Percentiles rank a stretch among this genome's conserved stretches.
Conservation (phyloP, 1,140 invertebrate genomes). For the Drosophila pseudoananassae region DNA sequence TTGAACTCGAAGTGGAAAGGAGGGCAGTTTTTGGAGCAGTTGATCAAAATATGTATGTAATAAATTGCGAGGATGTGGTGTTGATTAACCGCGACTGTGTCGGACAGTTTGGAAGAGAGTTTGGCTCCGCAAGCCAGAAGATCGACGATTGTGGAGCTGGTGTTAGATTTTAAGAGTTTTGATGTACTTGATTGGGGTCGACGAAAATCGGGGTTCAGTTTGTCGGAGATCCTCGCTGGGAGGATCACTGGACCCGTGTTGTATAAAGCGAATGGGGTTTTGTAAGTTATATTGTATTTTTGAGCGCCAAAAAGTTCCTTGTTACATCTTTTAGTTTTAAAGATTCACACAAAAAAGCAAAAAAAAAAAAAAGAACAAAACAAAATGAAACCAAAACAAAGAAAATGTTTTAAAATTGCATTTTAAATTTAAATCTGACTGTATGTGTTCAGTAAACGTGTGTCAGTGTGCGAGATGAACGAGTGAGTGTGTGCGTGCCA, state of each 20-base stretch:
- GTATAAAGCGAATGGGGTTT: slow-evolving; percentile 65
- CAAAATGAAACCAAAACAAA: slow-evolving; percentile 26
- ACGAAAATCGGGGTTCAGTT: slow-evolving; percentile 14
- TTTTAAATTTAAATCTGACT: slow-evolving; percentile 78
- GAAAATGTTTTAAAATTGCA: slow-evolving; percentile 77
- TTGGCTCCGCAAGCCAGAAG: slow-evolving; percentile 23
- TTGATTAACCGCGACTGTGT: slow-evolving; percentile 56
- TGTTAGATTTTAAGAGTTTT: slow-evolving; percentile 57
- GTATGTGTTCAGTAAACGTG: slow-evolving; percentile 65
- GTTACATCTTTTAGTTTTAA: slow-evolving; percentile 80
- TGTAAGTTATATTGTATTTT: slow-evolving; percentile 80
- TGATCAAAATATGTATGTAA: slow-evolving; percentile 80
- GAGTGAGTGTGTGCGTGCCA: slow-evolving; percentile 36
- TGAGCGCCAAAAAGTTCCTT: slow-evolving; percentile 83
- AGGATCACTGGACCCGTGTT: slow-evolving; percentile 46
- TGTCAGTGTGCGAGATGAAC: not conserved
- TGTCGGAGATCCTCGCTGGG: slow-evolving; percentile 11
- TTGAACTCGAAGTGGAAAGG: slow-evolving; percentile 27
- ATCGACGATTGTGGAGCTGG: slow-evolving; percentile 10
- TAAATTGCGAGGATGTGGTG: slow-evolving; percentile 54
- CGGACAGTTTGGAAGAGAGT: slow-evolving; percentile 15
- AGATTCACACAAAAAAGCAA: slow-evolving; percentile 63
- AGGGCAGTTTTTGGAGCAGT: slow-evolving; percentile 73
- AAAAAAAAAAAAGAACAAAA: slow-evolving; percentile 36
- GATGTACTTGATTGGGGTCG: slow-evolving; percentile 32